Evolutionary conservation across 2,797 vertebrate species (phyloP), one percentile per base, ranked within the genome.

Genomic region (Pipistrellus pipistrellus): DNA sequence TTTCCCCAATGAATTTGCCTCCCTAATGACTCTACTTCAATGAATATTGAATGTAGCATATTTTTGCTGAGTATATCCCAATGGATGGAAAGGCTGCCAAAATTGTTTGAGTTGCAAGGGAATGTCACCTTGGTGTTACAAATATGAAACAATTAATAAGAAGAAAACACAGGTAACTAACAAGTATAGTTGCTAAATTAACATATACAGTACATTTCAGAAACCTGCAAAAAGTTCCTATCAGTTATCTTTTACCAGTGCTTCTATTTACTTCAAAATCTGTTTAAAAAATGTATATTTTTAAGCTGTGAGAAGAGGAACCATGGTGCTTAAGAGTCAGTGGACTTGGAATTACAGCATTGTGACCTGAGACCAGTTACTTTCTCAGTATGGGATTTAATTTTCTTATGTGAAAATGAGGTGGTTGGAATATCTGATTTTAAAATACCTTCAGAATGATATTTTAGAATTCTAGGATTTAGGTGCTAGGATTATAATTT

Each of bases 1-100:
- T 76, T 96, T 94, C 84, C 44, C 48, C 44, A 77, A 59, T 95
- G 73, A 88, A 81, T 94, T 91, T 75, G 53, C 71, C 44, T 85
- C 25, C 55, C 30, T 84, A 78, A 48, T 48, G 81, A 91, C 66
- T 89, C 59, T 68, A 48, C 38, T 93, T 80, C 72, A 80, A 46
- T 90, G 90, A 81, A 93, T 92, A 71, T 55, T 80, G 88, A 94
- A 80, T 30, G 10, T 25, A 78, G 41, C 53, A 21, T 59, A 6
- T 68, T 32, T 78, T 88, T 95, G 62, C 75, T 68, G n/a, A 85
- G 71, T 13, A 68, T 38, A 80, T 83, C 17, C 38, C 32, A 84
- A 38, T 23, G 90, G 55, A 35, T 86, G 76, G 46, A 66, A 89
- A 95, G 38, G 44, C 25, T 71, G 48, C 18, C 25, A 82, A 62